Evolutionary conservation across 2,113 vertebrate genomes (phyloP).

Genomic region (Epinephelus fuscoguttatus): DNA sequence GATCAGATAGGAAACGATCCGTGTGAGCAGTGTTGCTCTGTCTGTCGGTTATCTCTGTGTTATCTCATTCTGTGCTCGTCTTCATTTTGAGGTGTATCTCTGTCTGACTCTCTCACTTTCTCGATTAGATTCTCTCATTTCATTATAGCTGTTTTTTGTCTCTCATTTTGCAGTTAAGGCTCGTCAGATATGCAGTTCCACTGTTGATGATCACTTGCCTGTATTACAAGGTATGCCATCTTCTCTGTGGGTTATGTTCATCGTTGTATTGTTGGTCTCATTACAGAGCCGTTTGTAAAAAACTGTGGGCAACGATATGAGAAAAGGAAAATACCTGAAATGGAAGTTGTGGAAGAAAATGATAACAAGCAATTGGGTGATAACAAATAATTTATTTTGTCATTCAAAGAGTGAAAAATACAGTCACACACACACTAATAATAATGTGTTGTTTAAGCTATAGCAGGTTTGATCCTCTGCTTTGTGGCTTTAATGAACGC

Average conservation of each 20-base stretch:
- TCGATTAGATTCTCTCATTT: slow-evolving; percentile 33
- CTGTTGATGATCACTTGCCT: slow-evolving; percentile 87
- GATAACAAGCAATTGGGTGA: slow-evolving; percentile 24
- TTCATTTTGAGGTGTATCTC: slow-evolving; percentile 43
- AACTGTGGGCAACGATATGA: background rate
- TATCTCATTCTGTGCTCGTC: slow-evolving; percentile 33
- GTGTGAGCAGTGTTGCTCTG: slow-evolving; percentile 18
- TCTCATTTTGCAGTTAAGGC: slow-evolving; percentile 83
- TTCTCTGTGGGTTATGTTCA: slow-evolving; percentile 56
- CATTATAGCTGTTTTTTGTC: slow-evolving; percentile 53
- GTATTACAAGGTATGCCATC: slow-evolving; percentile 91
- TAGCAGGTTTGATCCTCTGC: slow-evolving; percentile 1
- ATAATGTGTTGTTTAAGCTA: slow-evolving; percentile 20
- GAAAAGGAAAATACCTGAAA: slow-evolving; percentile 13
- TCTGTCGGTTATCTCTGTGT: slow-evolving; percentile 33
- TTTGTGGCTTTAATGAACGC: background rate
- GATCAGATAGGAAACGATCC: slow-evolving; percentile 26
- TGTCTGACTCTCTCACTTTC: slow-evolving; percentile 52
- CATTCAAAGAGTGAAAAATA: slow-evolving; percentile 7
- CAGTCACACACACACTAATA: background rate
- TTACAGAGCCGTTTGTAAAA: slow-evolving; percentile 10
- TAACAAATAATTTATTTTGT: slow-evolving; percentile 40
- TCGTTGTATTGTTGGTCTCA: slow-evolving; percentile 35
- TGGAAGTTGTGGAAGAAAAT: slow-evolving; percentile 31
- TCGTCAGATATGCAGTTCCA: slow-evolving; percentile 88